Evolutionary conservation across 2,888 invertebrate species (phyloP).

Genomic region (Cerastis leucographa): DNA sequence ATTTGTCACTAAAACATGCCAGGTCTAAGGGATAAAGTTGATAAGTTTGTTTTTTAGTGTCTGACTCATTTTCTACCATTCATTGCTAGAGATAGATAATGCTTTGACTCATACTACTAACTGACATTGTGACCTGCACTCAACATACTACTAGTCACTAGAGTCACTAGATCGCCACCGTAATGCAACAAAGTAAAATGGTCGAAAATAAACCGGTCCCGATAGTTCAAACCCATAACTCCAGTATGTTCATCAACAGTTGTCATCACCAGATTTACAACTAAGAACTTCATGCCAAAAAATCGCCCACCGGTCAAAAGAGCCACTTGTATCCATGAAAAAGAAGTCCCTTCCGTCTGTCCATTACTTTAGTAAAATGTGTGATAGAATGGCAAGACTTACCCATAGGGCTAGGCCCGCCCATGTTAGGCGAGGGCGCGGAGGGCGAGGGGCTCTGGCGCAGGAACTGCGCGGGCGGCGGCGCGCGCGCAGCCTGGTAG

Average conservation of each 20-base stretch:
- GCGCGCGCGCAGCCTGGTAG: slow-evolving; percentile 90
- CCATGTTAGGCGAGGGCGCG: slow-evolving; percentile 93
- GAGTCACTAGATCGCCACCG: slow-evolving; percentile 20
- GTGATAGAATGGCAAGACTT: slow-evolving; percentile 50
- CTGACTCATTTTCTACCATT: neutral
- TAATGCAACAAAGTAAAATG: slow-evolving; percentile 23
- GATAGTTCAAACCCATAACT: neutral
- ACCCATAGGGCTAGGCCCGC: slow-evolving; percentile 90
- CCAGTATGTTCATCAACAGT: no score
- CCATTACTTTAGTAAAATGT: neutral
- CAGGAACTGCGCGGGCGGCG: slow-evolving; percentile 94
- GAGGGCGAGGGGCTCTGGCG: slow-evolving; percentile 95
- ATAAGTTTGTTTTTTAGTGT: neutral
- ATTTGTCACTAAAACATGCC: neutral
- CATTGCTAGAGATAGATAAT: neutral
- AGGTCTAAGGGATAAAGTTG: neutral
- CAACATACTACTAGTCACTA: neutral
- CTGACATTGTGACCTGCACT: neutral
- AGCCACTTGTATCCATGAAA: neutral
- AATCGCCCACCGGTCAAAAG: neutral
- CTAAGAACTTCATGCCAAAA: neutral
- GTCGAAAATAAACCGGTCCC: neutral
- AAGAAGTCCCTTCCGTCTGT: neutral
- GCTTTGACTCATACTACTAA: neutral
- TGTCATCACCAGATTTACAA: no score